Evolutionary conservation across 92 coral and sea anemone species (phyloP), one percentile per base, ranked within the genome.

Genomic region (Porites cylindrica): DNA sequence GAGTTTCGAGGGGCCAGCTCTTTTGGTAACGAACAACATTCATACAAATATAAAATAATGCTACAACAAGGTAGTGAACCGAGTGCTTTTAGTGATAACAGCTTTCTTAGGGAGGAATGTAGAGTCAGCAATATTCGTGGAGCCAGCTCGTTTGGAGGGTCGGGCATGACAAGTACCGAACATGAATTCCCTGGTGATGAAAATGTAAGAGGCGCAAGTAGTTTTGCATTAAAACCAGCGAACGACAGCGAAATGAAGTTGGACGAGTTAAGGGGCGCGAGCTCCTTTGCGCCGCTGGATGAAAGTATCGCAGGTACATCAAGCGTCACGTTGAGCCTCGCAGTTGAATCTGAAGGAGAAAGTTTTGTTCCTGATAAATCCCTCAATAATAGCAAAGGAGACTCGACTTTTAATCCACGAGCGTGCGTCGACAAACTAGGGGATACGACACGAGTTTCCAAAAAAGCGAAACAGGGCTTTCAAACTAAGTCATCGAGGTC

Each of bases 291-390:
- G 13, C 60, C 72, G n/a, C 61, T 61, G 59, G 80, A 83, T 38
- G 73, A 83, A 77, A 84, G 91, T 72, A 70, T 58, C 14, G 76
- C 88, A 63, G 92, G 78, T 20, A 94, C 93, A 58, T 91, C 98
- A 8, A 94, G 98, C 82, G 90, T 92, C 23, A 90, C 98, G 43
- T 66, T 94, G 54, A 94, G 94, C 59, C 77, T 94, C 88, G 96
- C 96, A 17, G 90, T 90, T 16, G 88, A 85, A 72, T 90, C 98
- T 47, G 98, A 90, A 23, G 72, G 58, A 20, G 88, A 81, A 38
- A 92, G 88, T 53, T 51, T 64, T 9, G 6, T 20, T 58, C 17
- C 20, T 26, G 43, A 52, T 23, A 67, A 52, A n/a, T 69, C 54
- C 12, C 58, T 18, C 38, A 52, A 70, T 18, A 71, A 47, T 1